Percentiles rank a stretch among this genome's conserved stretches.
Evolutionary conservation across 2,888 invertebrate species (phyloP).

Genomic region (Mesorhabditis belari): DNA sequence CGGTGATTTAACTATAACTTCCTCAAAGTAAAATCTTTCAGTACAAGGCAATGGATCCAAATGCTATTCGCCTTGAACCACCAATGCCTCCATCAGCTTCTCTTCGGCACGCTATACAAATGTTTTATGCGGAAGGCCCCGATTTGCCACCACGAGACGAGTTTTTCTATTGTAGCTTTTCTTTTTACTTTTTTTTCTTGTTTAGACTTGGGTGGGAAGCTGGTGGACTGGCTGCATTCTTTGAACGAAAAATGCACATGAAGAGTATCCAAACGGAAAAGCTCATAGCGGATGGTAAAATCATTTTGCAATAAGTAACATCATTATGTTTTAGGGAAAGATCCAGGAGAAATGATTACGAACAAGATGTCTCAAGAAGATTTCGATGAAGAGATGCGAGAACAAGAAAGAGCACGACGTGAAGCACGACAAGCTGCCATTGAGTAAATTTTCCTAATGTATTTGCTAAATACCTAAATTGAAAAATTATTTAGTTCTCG

Average conservation of each 20-base stretch:
- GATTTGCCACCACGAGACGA: slow-evolving; percentile 86
- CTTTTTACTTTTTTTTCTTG: no score
- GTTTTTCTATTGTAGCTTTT: no score
- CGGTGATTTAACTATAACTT: slow-evolving; percentile 17
- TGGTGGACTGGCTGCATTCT: slow-evolving; percentile 91
- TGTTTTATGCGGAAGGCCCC: slow-evolving; percentile 74
- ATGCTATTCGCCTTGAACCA: slow-evolving; percentile 81
- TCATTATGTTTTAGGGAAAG: slow-evolving; percentile 12
- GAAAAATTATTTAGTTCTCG: no score
- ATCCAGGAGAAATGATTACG: slow-evolving; percentile 28
- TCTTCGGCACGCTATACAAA: slow-evolving; percentile 83
- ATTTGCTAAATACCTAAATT: slow-evolving; percentile 3
- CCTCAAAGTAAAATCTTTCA: slow-evolving; percentile 53
- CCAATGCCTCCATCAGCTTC: slow-evolving; percentile 90
- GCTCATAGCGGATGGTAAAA: background rate
- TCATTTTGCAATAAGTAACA: background rate
- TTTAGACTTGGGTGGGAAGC: slow-evolving; percentile 91
- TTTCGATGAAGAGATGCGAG: slow-evolving; percentile 8
- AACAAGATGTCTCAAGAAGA: slow-evolving; percentile 14
- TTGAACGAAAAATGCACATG: slow-evolving; percentile 73
- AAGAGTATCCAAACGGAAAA: slow-evolving; percentile 14
- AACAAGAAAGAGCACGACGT: slow-evolving; percentile 6
- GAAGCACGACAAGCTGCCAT: background rate
- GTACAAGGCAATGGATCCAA: slow-evolving; percentile 82
- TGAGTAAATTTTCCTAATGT: background rate